Evolutionary conservation across 2,888 invertebrate species (phyloP), one percentile per base, ranked within the genome.

Genomic region (Pammene fasciana): DNA sequence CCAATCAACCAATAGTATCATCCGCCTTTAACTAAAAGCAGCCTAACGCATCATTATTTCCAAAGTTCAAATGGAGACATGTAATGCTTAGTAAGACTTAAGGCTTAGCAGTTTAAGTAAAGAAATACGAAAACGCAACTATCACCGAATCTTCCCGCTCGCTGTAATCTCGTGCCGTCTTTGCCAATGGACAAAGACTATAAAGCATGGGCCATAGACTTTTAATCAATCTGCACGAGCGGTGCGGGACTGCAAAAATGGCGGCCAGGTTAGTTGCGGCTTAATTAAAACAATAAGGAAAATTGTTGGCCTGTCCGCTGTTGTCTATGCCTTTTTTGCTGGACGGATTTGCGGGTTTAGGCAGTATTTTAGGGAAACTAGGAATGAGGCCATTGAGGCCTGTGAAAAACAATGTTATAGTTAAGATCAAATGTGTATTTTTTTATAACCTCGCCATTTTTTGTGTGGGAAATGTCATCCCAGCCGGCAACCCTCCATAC

Each of bases 271-370:
- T 86, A 85, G 86, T 86, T 82, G 74, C 80, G 81, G 86, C 88
- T 92, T 93, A 93, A 93, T 93, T 93, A 93, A 93, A 93, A 92
- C 92, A 87, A 92, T 92, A 92, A 93, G 93, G 93, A 93, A 93
- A 93, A 93, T 91, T 90, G 90, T 85, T 76, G 77, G 76, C 73
- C 79, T 75, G 79, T 76, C 79, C 82, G 78, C 74, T 65, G 72
- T 64, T 77, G 78, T 84, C 82, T 85, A 81, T 86, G 80, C 78
- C 76, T 82, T 79, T 82, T 82, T 79, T 82, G 86, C 86, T 84
- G 75, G 75, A 76, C 74, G 72, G 76, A 75, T 76, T 79, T 75
- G 75, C 73, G 73, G 73, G 67, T 73, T 77, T 50, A 50, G 50
- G n/a, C n/a, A 10, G 34, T 34, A n/a, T 62, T 41, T 41, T 38